Conservation (phyloP, 1,140 invertebrate species). For the Mycetomoellerius zeteki region DNA sequence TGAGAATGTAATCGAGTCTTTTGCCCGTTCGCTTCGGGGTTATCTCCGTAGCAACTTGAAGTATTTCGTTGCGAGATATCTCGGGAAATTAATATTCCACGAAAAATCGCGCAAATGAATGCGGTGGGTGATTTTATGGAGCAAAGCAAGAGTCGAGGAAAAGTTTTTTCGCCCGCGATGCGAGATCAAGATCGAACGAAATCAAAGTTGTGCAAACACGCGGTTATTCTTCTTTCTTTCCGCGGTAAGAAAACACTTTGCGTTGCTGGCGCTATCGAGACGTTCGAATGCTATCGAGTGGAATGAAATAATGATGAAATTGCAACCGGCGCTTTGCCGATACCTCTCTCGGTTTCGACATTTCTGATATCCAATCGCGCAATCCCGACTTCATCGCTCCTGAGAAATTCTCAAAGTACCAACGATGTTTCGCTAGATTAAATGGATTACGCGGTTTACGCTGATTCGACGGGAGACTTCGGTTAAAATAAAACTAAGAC, state of each 20-base stretch:
- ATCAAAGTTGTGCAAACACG: conserved; percentile 38
- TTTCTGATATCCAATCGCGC: conserved; percentile 48
- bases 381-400: conserved; percentile 1
- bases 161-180: conserved; percentile 38
- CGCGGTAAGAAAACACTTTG: conserved; percentile 26
- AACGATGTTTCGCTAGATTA: conserved; percentile 34
- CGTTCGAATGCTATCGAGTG: conserved; percentile 36
- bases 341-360: conserved; percentile 5
- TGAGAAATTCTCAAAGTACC: conserved; percentile 30
- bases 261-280: conserved; percentile 24
- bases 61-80: conserved; percentile 24
- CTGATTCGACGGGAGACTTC: conserved; percentile 16
- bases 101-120: conserved; percentile 47
- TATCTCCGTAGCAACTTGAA: conserved; percentile 56
- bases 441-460: conserved; percentile 38
- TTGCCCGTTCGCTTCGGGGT: conserved; percentile 33
- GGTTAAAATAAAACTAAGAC: not conserved
- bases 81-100: conserved; percentile 49
- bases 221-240: conserved; percentile 36
- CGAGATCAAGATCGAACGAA: conserved; percentile 48
- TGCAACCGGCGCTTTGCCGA: conserved; percentile 7
- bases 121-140: conserved; percentile 22
- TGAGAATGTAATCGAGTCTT: conserved; percentile 15
- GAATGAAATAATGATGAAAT: conserved; percentile 62
- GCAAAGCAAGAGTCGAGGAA: not conserved